phyloP scores from a whole-genome alignment of 2,797 vertebrate species.

The Cheirogaleus major region DNA sequence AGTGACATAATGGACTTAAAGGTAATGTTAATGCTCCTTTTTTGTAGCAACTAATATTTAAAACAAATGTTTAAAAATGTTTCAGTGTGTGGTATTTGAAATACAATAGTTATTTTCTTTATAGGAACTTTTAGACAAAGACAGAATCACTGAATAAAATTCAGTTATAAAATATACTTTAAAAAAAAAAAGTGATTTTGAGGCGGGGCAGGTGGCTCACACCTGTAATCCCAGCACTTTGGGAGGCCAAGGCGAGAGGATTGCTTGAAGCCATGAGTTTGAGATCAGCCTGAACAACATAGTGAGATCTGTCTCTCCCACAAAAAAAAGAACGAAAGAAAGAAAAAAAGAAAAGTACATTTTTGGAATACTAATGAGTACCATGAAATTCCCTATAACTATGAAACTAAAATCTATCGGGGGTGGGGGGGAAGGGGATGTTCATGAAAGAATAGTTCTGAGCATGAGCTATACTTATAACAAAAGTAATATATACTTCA shows the following conservation, averaged over 20 bases:
- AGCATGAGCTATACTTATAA: background rate
- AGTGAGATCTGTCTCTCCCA: too few species aligned
- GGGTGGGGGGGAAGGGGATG: too few species aligned
- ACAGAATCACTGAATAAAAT: slow-evolving; percentile 1
- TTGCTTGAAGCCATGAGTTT: too few species aligned
- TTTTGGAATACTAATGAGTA: slow-evolving; percentile 33
- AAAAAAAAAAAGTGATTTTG: too few species aligned
- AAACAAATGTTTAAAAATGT: slow-evolving; percentile 39
- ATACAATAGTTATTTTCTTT: slow-evolving; percentile 19
- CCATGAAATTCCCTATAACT: slow-evolving; percentile 12
- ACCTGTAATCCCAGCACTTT: too few species aligned
- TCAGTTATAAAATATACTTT: slow-evolving; percentile 24
- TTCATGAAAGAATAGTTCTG: background rate
- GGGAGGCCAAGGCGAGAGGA: too few species aligned
- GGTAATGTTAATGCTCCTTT: slow-evolving; percentile 19
- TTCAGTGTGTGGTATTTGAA: background rate
- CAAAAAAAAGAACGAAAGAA: too few species aligned
- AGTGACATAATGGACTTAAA: background rate
- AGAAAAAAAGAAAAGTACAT: background rate
- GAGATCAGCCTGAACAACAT: too few species aligned
- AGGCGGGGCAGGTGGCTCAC: too few species aligned
- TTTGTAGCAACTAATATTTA: slow-evolving; percentile 9
- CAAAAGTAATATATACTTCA: slow-evolving; percentile 38
- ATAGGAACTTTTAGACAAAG: background rate
- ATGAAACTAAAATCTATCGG: background rate